phyloP scores from a whole-genome alignment of 2,113 vertebrate species.

The Benitochromis conjunctus region DNA sequence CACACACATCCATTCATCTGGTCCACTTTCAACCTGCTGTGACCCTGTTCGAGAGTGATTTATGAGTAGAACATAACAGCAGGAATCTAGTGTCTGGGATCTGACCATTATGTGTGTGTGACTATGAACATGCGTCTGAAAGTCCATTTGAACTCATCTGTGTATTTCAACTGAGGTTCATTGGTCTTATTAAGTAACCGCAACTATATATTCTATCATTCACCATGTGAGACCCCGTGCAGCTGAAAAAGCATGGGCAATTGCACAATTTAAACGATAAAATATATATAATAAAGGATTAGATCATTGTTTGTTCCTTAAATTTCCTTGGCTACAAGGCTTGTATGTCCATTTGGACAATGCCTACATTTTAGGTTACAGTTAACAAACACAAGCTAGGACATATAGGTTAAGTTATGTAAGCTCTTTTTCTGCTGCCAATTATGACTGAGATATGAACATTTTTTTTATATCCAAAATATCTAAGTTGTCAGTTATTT shows the following conservation, averaged over 20 bases:
- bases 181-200: conserved; percentile 1
- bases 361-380: background rate
- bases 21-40: conserved; percentile 32
- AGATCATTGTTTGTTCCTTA: background rate
- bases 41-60: conserved; percentile 60
- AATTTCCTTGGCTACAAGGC: background rate
- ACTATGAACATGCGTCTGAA: background rate
- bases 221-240: background rate
- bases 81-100: conserved; percentile 31
- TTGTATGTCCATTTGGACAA: background rate
- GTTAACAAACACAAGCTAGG: background rate
- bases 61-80: conserved; percentile 35
- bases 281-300: background rate
- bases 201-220: conserved; percentile 7
- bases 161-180: background rate
- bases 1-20: conserved; percentile 35
- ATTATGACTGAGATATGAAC: background rate
- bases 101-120: background rate
- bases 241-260: background rate
- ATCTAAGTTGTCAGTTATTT: background rate
- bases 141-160: background rate
- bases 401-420: background rate
- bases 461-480: background rate
- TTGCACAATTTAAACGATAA: background rate
- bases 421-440: background rate